phyloP scores from a whole-genome alignment of 23 tunicate species.

The Halocynthia aurantium region DNA sequence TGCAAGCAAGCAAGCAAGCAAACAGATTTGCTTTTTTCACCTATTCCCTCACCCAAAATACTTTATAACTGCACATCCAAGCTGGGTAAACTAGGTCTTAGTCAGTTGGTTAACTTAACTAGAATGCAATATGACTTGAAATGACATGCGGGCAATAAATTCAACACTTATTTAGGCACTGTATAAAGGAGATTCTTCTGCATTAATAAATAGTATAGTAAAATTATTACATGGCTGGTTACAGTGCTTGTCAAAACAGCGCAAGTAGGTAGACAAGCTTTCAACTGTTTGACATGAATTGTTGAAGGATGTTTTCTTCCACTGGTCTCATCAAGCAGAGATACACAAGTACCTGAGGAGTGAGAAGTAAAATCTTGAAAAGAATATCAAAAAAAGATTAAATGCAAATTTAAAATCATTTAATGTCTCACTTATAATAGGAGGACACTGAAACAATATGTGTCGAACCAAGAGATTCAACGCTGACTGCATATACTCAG shows the following conservation, averaged over 20 bases:
- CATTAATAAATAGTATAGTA: not conserved
- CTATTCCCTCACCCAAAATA: too few species aligned
- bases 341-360: constrained; percentile 51
- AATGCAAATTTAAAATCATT: not conserved
- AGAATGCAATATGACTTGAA: too few species aligned
- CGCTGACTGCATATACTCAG: constrained; percentile 68
- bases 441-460: constrained; percentile 51
- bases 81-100: too few species aligned
- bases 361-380: not conserved
- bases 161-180: too few species aligned
- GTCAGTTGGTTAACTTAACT: too few species aligned
- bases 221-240: constrained; percentile 54
- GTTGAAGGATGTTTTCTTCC: constrained; percentile 88
- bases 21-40: too few species aligned
- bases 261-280: constrained; percentile 50
- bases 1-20: too few species aligned
- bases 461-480: constrained; percentile 58
- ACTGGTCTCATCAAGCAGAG: constrained; percentile 56
- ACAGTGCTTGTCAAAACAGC: constrained; percentile 50
- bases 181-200: too few species aligned
- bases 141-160: too few species aligned
- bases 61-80: too few species aligned
- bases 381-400: not conserved
- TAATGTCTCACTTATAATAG: constrained; percentile 40
- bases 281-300: constrained; percentile 73